Percentiles rank a stretch among this genome's conserved stretches.
phyloP scores from a whole-genome alignment of 2,113 vertebrate species.

The Hystrix cristata region DNA sequence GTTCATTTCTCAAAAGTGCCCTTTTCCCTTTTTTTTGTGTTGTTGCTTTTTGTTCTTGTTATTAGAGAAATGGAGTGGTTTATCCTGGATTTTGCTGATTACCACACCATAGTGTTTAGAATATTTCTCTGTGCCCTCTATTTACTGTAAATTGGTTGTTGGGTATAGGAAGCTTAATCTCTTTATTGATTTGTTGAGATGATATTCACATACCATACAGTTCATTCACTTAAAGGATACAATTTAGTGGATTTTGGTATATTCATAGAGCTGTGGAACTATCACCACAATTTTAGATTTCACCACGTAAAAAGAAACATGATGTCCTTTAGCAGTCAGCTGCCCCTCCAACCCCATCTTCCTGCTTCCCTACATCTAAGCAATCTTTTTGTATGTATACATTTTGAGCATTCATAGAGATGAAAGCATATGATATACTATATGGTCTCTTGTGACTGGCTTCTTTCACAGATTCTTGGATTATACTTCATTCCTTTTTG shows the following conservation, averaged over 20 bases:
- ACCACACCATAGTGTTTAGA: neutral
- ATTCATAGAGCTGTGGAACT: neutral
- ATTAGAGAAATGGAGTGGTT: neutral
- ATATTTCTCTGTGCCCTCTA: neutral
- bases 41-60: neutral
- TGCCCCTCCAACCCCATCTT: neutral
- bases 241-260: conserved; percentile 17
- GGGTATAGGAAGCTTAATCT: neutral
- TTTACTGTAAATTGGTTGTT: neutral
- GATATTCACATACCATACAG: neutral
- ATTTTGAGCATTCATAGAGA: neutral
- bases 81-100: conserved; percentile 27
- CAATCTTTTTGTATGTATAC: neutral
- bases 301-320: neutral
- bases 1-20: neutral
- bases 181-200: neutral
- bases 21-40: neutral
- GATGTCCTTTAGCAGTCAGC: neutral
- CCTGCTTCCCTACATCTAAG: neutral
- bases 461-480: neutral
- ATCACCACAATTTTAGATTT: conserved; percentile 2
- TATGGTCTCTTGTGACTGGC: neutral
- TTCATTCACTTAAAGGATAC: neutral
- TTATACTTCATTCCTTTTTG: neutral
- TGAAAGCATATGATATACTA: neutral